Percentiles rank a stretch among this genome's conserved stretches.
Conservation (phyloP, 2,797 vertebrate genomes). For the Lepidocolaptes lacrymiger region DNA sequence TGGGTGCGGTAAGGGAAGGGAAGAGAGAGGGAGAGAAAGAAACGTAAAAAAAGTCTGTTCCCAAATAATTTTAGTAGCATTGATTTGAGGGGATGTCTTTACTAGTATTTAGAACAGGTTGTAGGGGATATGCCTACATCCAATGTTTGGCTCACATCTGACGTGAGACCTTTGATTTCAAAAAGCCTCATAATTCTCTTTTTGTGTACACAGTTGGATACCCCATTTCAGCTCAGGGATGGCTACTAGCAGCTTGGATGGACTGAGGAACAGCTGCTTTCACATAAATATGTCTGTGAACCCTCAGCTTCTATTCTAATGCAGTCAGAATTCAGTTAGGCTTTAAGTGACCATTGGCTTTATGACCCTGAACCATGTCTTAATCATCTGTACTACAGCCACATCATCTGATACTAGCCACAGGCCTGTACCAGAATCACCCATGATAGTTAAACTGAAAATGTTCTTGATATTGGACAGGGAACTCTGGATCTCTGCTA, state of each 20-base stretch:
- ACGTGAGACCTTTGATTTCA: not conserved
- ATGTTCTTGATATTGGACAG: not conserved
- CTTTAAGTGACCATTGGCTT: not conserved
- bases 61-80: not conserved
- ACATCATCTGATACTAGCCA: not conserved
- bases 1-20: no score
- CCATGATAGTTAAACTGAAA: not conserved
- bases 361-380: not conserved
- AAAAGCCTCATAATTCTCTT: not conserved
- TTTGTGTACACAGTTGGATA: not conserved
- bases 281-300: not conserved
- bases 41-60: not conserved
- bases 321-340: not conserved
- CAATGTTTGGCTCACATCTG: not conserved
- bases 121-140: not conserved
- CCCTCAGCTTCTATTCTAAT: not conserved
- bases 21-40: not conserved
- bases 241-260: not conserved
- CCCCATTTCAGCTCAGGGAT: not conserved
- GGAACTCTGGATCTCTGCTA: not conserved
- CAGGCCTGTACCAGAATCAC: not conserved
- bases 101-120: not conserved
- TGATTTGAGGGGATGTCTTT: not conserved
- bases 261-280: not conserved
- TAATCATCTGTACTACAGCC: not conserved